Evolutionary conservation across 1,140 invertebrate genomes (phyloP).

Genomic region (Brachionus koreanus): DNA sequence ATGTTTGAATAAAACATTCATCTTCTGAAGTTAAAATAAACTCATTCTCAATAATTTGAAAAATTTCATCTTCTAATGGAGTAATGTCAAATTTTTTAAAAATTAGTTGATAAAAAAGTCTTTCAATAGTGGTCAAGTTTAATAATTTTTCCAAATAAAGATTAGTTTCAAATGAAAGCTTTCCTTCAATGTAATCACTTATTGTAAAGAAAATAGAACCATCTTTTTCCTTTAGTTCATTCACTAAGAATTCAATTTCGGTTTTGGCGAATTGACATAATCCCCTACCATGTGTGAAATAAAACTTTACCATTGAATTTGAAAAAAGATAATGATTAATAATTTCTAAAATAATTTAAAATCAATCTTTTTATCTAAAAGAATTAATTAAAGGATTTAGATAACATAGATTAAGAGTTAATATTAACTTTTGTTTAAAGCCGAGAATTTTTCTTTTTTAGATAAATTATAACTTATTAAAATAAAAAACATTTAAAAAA

Average conservation of each 20-base stretch:
- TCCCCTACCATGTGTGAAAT: conserved; percentile 7
- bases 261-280: not conserved
- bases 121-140: not conserved
- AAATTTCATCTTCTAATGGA: not conserved
- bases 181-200: conserved; percentile 34
- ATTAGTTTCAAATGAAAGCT: not conserved
- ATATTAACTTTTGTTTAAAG: too few relatives aligned
- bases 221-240: not conserved
- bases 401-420: too few relatives aligned
- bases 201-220: not conserved
- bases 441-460: too few relatives aligned
- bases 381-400: too few relatives aligned
- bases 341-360: too few relatives aligned
- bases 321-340: not conserved
- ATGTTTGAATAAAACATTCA: not conserved
- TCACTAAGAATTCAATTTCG: not conserved
- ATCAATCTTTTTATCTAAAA: too few relatives aligned
- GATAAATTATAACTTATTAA: too few relatives aligned
- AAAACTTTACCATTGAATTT: not conserved
- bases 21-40: not conserved
- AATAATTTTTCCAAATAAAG: not conserved
- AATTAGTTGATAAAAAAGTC: not conserved
- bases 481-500: too few relatives aligned
- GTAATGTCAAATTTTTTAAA: not conserved
- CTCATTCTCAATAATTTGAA: not conserved